Percentiles rank a stretch among this genome's conserved stretches.
These are phyloP conservation scores for Steinernema hermaphroditum DNA, from an alignment of 2,888 invertebrate genomes.

Conservation along the genomic window DNA sequence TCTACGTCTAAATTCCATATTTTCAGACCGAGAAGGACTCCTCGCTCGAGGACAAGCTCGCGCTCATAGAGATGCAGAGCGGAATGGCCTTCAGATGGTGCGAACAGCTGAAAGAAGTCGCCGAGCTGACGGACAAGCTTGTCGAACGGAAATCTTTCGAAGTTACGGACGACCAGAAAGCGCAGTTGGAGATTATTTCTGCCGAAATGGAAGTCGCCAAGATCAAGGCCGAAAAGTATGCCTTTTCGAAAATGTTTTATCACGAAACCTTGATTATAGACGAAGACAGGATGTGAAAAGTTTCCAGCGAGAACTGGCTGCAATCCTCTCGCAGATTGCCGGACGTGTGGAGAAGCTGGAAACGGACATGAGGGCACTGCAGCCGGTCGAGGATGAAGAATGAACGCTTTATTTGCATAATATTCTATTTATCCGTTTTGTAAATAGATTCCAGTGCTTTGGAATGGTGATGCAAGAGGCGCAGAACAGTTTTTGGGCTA, in stretches of 20 bases:
- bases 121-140: neutral
- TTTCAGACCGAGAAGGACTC: neutral
- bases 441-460: too few relatives aligned
- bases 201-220: neutral
- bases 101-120: conserved; percentile 4
- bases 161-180: neutral
- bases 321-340: neutral
- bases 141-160: neutral
- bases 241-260: neutral
- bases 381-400: neutral
- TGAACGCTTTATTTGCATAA: too few relatives aligned
- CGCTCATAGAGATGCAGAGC: neutral
- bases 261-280: neutral
- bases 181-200: neutral
- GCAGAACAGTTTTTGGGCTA: too few relatives aligned
- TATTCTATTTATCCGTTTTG: too few relatives aligned
- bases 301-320: neutral
- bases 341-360: neutral
- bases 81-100: neutral
- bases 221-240: neutral
- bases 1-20: neutral
- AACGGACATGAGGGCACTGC: neutral
- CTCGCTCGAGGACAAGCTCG: neutral
- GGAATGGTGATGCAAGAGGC: too few relatives aligned
- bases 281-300: neutral